Evolutionary conservation across 92 coral and sea anemone species (phyloP).

Genomic region (Porites rus): DNA sequence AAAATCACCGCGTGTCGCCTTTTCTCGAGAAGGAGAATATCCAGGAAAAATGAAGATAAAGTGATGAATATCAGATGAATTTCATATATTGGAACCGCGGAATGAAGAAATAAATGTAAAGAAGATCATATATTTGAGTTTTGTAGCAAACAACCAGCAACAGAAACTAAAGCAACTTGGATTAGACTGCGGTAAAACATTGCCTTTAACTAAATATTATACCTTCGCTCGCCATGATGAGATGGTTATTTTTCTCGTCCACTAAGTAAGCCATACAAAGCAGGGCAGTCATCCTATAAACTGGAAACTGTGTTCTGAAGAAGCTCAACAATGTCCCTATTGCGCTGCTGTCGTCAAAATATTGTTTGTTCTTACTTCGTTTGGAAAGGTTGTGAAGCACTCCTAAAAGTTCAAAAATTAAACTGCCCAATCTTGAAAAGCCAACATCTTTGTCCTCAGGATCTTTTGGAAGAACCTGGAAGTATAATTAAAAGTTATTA

Average conservation of each 20-base stretch:
- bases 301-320: slow-evolving; percentile 54
- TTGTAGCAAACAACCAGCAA: too few relatives aligned
- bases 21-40: too few relatives aligned
- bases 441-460: slow-evolving; percentile 27
- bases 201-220: background rate
- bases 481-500: background rate
- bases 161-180: too few relatives aligned
- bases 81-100: too few relatives aligned
- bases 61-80: too few relatives aligned
- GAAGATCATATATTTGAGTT: too few relatives aligned
- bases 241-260: slow-evolving; percentile 76
- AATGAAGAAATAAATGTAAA: too few relatives aligned
- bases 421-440: slow-evolving; percentile 47
- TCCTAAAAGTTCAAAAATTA: slow-evolving; percentile 50
- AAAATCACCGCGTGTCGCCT: too few relatives aligned
- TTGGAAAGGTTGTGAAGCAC: slow-evolving; percentile 77
- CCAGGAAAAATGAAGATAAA: too few relatives aligned
- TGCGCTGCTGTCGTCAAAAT: slow-evolving; percentile 54
- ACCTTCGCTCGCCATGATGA: slow-evolving; percentile 82
- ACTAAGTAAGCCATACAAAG: slow-evolving; percentile 72
- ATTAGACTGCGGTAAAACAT: too few relatives aligned
- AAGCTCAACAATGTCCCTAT: slow-evolving; percentile 56
- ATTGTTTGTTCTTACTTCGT: slow-evolving; percentile 48
- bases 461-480: slow-evolving; percentile 5
- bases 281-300: slow-evolving; percentile 63